phyloP scores from a whole-genome alignment of 1,140 invertebrate genomes.

The Polyergus mexicanus region DNA sequence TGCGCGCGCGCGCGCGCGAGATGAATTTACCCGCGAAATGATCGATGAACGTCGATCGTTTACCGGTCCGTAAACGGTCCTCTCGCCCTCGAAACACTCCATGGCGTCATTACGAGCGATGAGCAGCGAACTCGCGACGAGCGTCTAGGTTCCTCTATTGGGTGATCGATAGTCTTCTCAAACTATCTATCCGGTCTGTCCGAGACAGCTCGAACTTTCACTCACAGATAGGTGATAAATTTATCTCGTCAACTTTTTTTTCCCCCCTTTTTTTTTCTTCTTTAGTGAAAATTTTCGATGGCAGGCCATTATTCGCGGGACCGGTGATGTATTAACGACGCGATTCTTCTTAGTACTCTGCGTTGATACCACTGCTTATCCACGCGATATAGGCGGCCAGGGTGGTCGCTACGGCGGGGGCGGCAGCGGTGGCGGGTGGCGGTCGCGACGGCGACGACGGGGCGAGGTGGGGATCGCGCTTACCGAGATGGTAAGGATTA shows the following conservation, averaged over 20 bases:
- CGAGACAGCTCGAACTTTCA: conserved; percentile 22
- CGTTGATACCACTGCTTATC: too few species aligned
- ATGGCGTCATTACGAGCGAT: conserved; percentile 11
- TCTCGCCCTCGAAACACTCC: conserved; percentile 6
- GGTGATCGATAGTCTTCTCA: conserved; percentile 26
- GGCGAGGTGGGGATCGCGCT: conserved; percentile 57
- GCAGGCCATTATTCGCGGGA: conserved; percentile 10
- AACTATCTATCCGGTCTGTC: not conserved
- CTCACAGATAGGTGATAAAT: not conserved
- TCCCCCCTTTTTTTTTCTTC: not conserved
- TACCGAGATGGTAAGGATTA: conserved; percentile 67
- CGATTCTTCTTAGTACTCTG: too few species aligned
- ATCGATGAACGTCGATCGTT: conserved; percentile 50
- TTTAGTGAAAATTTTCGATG: not conserved
- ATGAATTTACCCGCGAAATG: conserved; percentile 11
- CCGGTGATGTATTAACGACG: conserved; percentile 13
- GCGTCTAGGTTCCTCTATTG: not conserved
- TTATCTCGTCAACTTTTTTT: conserved; percentile 14
- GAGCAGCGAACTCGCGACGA: not conserved
- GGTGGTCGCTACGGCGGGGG: conserved; percentile 52
- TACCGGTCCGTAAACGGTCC: conserved; percentile 22
- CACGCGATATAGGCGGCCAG: not conserved
- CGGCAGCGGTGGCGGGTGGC: conserved; percentile 39
- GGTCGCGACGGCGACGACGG: not conserved
- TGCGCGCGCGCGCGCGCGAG: not conserved